phyloP scores from a whole-genome alignment of 2,888 invertebrate species.

The Diarsia rubi region DNA sequence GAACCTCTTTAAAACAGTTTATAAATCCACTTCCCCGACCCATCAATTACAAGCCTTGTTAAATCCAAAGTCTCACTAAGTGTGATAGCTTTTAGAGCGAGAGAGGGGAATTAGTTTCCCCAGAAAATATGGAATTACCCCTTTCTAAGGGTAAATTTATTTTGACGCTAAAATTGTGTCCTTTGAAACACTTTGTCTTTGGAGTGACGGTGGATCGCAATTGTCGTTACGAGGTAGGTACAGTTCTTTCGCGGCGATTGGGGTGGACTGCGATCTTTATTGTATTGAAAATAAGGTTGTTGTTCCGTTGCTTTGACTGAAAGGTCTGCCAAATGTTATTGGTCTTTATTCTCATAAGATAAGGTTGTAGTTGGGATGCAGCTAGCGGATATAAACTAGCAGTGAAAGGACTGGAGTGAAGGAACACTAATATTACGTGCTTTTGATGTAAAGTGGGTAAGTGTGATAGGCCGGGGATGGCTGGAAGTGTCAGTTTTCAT shows the following conservation, averaged over 20 bases:
- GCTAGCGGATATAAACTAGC: not conserved
- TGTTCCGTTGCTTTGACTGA: not conserved
- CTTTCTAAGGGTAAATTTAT: constrained; percentile 56
- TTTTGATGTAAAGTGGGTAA: constrained; percentile 54
- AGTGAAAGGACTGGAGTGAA: constrained; percentile 2
- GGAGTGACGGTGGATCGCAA: constrained; percentile 49
- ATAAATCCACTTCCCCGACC: constrained; percentile 28
- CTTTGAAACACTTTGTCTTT: constrained; percentile 52
- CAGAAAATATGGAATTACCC: constrained; percentile 68
- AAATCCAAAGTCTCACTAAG: constrained; percentile 44
- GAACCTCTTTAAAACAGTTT: constrained; percentile 1
- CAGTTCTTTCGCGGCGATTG: not conserved
- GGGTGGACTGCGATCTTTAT: not conserved
- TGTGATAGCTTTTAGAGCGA: constrained; percentile 42
- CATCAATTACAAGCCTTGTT: constrained; percentile 49
- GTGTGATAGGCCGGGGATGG: constrained; percentile 13
- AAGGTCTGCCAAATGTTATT: not conserved
- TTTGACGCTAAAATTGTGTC: constrained; percentile 49
- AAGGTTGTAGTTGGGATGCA: not conserved
- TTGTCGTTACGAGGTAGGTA: constrained; percentile 51
- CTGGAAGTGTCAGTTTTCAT: constrained; percentile 30
- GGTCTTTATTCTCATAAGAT: not conserved
- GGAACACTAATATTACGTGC: constrained; percentile 33
- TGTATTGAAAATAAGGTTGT: not conserved
- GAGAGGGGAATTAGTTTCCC: constrained; percentile 48